A percentile compares a stretch with the other conserved stretches of the same genome.
These are phyloP conservation scores for Himantopus leucocephalus DNA, from an alignment of 2,113 vertebrate species.

Conservation along the genomic window DNA sequence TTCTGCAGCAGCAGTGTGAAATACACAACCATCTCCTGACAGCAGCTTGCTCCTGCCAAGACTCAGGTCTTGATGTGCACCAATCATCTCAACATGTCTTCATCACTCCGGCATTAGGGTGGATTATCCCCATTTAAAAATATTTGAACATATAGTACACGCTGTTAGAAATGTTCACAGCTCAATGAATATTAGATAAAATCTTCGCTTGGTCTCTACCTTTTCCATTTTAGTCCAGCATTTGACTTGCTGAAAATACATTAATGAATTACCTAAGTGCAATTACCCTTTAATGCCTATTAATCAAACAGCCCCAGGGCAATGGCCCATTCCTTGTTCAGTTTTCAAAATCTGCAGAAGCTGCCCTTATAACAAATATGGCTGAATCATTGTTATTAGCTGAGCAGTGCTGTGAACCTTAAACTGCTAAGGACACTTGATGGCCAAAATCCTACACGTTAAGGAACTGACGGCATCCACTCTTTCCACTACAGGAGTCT, in stretches of 20 bases:
- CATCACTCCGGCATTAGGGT: not conserved
- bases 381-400: not conserved
- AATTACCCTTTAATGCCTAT: not conserved
- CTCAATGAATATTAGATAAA: accelerated
- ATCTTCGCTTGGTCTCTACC: not conserved
- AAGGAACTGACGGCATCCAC: accelerated
- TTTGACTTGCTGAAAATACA: not conserved
- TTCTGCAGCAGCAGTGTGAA: not conserved
- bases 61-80: not conserved
- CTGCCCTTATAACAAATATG: not conserved
- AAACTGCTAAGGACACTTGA: too few relatives aligned
- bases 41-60: not conserved
- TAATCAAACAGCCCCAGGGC: not conserved
- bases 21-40: not conserved
- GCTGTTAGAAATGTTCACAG: not conserved
- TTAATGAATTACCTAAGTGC: not conserved
- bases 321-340: not conserved
- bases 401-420: not conserved
- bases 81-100: not conserved
- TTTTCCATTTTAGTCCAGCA: not conserved
- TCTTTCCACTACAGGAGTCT: not conserved
- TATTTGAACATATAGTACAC: not conserved
- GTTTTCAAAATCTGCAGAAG: not conserved
- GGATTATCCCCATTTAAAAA: not conserved
- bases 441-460: not conserved